These are phyloP conservation scores for Halocaridina rubra DNA, from an alignment of 2,888 invertebrate species.

Conservation along the genomic window DNA sequence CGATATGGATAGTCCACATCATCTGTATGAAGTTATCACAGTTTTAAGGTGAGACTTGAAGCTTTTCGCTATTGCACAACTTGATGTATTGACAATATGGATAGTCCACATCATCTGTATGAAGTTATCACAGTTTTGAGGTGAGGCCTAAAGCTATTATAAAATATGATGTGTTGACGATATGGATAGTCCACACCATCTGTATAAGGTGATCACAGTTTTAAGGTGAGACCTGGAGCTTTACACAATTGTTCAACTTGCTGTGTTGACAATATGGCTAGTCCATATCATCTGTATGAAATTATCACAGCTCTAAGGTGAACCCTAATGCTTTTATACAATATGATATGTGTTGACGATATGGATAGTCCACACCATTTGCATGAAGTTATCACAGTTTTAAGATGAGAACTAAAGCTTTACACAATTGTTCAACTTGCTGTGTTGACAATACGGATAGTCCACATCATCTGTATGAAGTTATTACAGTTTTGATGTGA, in stretches of 20 bases:
- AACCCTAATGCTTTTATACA: neutral
- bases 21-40: slow-evolving; percentile 32
- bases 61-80: no score
- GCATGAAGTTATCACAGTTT: slow-evolving; percentile 27
- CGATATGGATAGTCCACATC: neutral
- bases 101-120: neutral
- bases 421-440: no score
- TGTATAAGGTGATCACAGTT: slow-evolving; percentile 27
- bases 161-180: neutral
- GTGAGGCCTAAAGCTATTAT: neutral
- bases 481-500: slow-evolving; percentile 30
- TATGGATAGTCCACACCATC: neutral
- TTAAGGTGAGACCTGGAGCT: slow-evolving; percentile 2
- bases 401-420: neutral
- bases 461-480: slow-evolving; percentile 11
- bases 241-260: no score
- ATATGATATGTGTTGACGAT: neutral
- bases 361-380: neutral
- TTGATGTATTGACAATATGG: neutral
- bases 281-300: slow-evolving; percentile 8
- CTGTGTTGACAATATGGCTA: neutral
- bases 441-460: neutral
- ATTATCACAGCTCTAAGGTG: slow-evolving; percentile 35
- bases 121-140: slow-evolving; percentile 32
- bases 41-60: slow-evolving; percentile 18